phyloP scores from a whole-genome alignment of 2,797 vertebrate species.

The Cryptoprocta ferox region DNA sequence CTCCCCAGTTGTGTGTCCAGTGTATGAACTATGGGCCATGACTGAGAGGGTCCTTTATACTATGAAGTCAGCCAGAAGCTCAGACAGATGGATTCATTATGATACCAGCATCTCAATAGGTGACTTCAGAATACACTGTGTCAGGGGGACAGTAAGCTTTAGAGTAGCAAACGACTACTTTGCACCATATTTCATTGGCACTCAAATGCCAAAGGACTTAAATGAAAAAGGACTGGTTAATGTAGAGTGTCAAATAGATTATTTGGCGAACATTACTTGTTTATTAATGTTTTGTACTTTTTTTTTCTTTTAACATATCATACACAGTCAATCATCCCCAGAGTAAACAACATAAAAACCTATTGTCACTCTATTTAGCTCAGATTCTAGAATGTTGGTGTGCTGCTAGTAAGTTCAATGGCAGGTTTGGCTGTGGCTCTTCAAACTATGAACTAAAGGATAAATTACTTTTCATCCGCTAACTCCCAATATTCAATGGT shows the following conservation, averaged over 20 bases:
- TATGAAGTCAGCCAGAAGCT: background rate
- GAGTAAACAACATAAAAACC: background rate
- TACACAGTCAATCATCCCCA: background rate
- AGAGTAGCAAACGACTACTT: background rate
- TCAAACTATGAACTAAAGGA: background rate
- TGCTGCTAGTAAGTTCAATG: background rate
- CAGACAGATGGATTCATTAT: background rate
- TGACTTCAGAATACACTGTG: background rate
- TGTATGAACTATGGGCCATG: background rate
- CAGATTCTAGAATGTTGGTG: background rate
- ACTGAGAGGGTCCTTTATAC: background rate
- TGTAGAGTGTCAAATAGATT: background rate
- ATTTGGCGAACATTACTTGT: background rate
- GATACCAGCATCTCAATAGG: background rate
- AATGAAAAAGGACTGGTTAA: background rate
- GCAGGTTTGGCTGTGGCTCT: background rate
- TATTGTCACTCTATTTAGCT: background rate
- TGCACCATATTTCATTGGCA: background rate
- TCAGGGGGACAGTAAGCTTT: background rate
- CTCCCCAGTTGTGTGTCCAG: background rate
- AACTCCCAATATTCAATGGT: background rate
- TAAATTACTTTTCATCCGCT: background rate
- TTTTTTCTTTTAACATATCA: background rate
- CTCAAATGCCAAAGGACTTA: background rate
- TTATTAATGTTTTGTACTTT: background rate